These are phyloP conservation scores for Nowickia ferox DNA, from an alignment of 2,888 invertebrate genomes.

Conservation along the genomic window DNA sequence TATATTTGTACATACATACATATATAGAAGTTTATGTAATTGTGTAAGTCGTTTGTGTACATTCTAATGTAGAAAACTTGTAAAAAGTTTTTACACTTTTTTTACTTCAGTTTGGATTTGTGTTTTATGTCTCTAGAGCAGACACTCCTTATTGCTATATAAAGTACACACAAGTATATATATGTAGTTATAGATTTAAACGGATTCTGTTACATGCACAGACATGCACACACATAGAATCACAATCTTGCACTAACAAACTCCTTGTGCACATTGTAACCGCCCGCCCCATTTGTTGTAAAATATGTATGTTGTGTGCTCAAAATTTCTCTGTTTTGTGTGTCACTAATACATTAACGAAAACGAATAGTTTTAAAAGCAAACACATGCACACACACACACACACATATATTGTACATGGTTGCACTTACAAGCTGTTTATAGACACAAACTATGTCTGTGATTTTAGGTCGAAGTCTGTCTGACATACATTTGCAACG, in stretches of 20 bases:
- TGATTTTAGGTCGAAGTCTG: conserved; percentile 72
- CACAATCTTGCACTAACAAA: conserved; percentile 1
- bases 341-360: conserved; percentile 48
- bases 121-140: conserved; percentile 70
- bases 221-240: conserved; percentile 12
- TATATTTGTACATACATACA: neutral
- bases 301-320: conserved; percentile 15
- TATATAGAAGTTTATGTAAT: neutral
- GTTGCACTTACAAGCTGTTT: neutral
- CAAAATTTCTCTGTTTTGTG: conserved; percentile 26
- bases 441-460: conserved; percentile 62
- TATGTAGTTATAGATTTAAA: conserved; percentile 45
- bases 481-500: conserved; percentile 60
- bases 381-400: conserved; percentile 14
- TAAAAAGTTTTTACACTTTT: conserved; percentile 19
- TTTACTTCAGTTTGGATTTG: conserved; percentile 30
- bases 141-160: conserved; percentile 69
- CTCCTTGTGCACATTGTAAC: conserved; percentile 11
- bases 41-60: neutral
- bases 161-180: conserved; percentile 12
- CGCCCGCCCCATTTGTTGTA: neutral
- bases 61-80: conserved; percentile 52
- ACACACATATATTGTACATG: neutral
- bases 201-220: conserved; percentile 45
- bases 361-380: conserved; percentile 4